These are phyloP conservation scores for Ciconia maguari DNA, from an alignment of 2,113 vertebrate genomes.

Conservation along the genomic window DNA sequence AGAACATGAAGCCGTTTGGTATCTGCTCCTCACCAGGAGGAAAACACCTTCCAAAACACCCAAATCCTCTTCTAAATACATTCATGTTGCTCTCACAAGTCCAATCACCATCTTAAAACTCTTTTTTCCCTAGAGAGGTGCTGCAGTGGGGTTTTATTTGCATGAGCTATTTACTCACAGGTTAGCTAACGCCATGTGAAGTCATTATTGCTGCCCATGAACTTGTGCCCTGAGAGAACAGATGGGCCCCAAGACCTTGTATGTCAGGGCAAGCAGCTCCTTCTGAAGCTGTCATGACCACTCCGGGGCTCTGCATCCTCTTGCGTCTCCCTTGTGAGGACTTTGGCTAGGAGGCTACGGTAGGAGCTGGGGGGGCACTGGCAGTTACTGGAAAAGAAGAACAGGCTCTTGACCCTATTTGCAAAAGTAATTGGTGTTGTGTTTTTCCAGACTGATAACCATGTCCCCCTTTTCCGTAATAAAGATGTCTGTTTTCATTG, in stretches of 20 bases:
- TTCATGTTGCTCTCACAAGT: background rate
- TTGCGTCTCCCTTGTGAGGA: background rate
- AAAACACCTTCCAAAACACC: background rate
- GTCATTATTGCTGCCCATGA: background rate
- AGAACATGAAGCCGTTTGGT: background rate
- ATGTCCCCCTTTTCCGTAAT: background rate
- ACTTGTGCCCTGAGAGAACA: background rate
- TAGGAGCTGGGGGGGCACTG: background rate
- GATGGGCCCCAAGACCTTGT: background rate
- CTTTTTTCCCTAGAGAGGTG: background rate
- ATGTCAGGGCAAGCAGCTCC: background rate
- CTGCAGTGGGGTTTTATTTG: background rate
- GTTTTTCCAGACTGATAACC: background rate
- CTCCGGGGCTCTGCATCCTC: background rate
- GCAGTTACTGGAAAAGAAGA: background rate
- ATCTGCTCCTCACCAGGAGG: background rate
- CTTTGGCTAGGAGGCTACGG: background rate
- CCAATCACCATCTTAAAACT: background rate
- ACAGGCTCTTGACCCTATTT: background rate
- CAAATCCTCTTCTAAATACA: background rate
- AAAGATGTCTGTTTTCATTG: rapidly evolving
- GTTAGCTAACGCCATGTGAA: background rate
- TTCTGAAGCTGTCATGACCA: background rate
- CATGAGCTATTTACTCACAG: background rate
- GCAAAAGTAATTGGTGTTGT: background rate